A percentile compares a stretch with the other conserved stretches of the same genome.
These are phyloP conservation scores for Fragum whitleyi DNA, from an alignment of 2,888 invertebrate species.

Conservation along the genomic window DNA sequence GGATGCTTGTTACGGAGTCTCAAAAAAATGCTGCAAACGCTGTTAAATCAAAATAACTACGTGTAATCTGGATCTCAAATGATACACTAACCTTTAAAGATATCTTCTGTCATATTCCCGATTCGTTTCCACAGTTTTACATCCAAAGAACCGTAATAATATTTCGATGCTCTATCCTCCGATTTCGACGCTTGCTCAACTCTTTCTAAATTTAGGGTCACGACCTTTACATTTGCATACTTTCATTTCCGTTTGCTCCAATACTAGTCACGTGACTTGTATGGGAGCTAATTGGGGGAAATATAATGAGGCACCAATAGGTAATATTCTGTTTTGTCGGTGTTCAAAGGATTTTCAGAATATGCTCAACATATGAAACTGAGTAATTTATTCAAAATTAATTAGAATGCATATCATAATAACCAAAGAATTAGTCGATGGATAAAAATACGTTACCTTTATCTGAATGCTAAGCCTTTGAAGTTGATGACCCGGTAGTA, in stretches of 20 bases:
- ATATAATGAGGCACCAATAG: neutral
- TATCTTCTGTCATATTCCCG: constrained; percentile 73
- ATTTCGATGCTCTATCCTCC: constrained; percentile 8
- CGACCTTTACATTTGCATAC: constrained; percentile 61
- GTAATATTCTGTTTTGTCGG: too few relatives aligned
- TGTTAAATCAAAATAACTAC: constrained; percentile 27
- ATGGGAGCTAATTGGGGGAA: constrained; percentile 2
- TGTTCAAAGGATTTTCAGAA: too few relatives aligned
- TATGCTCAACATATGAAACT: too few relatives aligned
- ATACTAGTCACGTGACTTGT: constrained; percentile 4
- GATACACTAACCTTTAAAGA: constrained; percentile 74
- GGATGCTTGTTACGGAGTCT: neutral
- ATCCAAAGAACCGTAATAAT: constrained; percentile 36
- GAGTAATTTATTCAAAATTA: too few relatives aligned
- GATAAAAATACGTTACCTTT: too few relatives aligned
- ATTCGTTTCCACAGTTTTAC: constrained; percentile 40
- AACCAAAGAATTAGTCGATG: too few relatives aligned
- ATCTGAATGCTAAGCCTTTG: too few relatives aligned
- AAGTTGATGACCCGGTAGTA: too few relatives aligned
- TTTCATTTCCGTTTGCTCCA: constrained; percentile 46
- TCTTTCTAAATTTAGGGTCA: constrained; percentile 47
- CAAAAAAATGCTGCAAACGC: constrained; percentile 59
- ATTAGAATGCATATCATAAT: too few relatives aligned
- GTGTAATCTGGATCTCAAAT: constrained; percentile 22
- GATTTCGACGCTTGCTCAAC: constrained; percentile 65